phyloP scores from a whole-genome alignment of 92 coral and sea anemone species.

The Paramuricea clavata region DNA sequence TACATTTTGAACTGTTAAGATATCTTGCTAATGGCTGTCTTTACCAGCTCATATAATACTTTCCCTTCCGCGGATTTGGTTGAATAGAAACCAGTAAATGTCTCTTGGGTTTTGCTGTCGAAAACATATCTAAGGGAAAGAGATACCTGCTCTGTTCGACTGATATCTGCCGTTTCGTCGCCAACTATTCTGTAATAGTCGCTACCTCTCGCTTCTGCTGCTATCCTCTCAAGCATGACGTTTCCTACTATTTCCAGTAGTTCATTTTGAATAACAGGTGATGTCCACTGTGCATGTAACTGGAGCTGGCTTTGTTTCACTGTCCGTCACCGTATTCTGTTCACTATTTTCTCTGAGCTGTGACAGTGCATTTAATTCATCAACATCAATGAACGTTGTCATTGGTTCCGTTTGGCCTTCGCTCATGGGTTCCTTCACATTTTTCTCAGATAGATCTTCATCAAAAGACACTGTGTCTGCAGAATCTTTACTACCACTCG shows the following conservation, averaged over 20 bases:
- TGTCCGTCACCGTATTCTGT: no score
- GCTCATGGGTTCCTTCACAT: no score
- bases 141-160: slow-evolving; percentile 60
- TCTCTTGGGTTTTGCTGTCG: slow-evolving; percentile 47
- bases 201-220: slow-evolving; percentile 46
- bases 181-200: slow-evolving; percentile 49
- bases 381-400: no score
- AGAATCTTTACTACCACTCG: no score
- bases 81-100: slow-evolving; percentile 59
- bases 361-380: no score
- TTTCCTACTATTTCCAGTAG: slow-evolving; percentile 53
- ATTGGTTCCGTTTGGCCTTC: no score
- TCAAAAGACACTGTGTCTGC: slow-evolving; percentile 3
- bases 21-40: slow-evolving; percentile 19
- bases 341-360: no score
- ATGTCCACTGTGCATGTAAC: slow-evolving; percentile 53
- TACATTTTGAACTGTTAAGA: no score
- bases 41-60: slow-evolving; percentile 25
- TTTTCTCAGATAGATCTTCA: no score
- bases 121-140: slow-evolving; percentile 58
- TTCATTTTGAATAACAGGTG: slow-evolving; percentile 56
- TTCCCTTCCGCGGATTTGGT: slow-evolving; percentile 56
- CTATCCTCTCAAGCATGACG: slow-evolving; percentile 49
- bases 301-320: slow-evolving; percentile 27
- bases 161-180: slow-evolving; percentile 59